These are phyloP conservation scores for Tricholauxania praeusta DNA, from an alignment of 2,888 invertebrate genomes.

Conservation along the genomic window DNA sequence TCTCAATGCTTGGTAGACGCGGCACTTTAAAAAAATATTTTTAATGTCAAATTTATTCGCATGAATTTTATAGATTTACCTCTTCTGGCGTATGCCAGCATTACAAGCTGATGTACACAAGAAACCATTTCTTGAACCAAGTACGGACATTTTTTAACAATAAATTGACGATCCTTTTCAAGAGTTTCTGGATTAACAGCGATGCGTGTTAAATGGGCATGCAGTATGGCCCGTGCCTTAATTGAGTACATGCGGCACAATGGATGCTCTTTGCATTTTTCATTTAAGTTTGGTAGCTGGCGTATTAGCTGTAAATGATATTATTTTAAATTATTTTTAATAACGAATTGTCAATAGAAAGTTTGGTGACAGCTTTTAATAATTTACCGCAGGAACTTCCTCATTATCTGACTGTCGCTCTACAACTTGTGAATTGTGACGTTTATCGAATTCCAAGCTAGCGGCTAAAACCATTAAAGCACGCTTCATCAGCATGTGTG, in stretches of 20 bases:
- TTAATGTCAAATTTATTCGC: conserved; percentile 38
- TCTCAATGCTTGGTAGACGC: conserved; percentile 88
- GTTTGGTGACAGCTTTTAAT: background rate
- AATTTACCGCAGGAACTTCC: conserved; percentile 88
- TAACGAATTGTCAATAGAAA: conserved; percentile 1
- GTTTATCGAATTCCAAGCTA: conserved; percentile 95
- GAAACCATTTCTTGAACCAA: conserved; percentile 98
- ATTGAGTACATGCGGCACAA: conserved; percentile 93
- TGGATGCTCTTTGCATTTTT: conserved; percentile 96
- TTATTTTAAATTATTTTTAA: background rate
- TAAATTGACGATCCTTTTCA: conserved; percentile 85
- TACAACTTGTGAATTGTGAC: conserved; percentile 93
- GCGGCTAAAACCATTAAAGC: conserved; percentile 97
- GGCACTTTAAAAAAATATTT: conserved; percentile 72
- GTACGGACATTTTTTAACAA: conserved; percentile 92
- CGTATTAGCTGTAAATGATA: conserved; percentile 80
- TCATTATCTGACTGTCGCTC: conserved; percentile 94
- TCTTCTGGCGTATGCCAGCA: conserved; percentile 90
- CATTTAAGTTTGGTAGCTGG: conserved; percentile 90
- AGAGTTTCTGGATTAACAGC: conserved; percentile 81
- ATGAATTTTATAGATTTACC: background rate
- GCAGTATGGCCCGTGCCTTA: conserved; percentile 92
- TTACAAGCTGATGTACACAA: conserved; percentile 92
- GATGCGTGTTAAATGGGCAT: conserved; percentile 93
- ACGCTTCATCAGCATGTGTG: conserved; percentile 93